A percentile compares a stretch with the other conserved stretches of the same genome.
Evolutionary conservation across 92 coral and sea anemone genomes (phyloP).

Genomic region (Bergia puertoricense): DNA sequence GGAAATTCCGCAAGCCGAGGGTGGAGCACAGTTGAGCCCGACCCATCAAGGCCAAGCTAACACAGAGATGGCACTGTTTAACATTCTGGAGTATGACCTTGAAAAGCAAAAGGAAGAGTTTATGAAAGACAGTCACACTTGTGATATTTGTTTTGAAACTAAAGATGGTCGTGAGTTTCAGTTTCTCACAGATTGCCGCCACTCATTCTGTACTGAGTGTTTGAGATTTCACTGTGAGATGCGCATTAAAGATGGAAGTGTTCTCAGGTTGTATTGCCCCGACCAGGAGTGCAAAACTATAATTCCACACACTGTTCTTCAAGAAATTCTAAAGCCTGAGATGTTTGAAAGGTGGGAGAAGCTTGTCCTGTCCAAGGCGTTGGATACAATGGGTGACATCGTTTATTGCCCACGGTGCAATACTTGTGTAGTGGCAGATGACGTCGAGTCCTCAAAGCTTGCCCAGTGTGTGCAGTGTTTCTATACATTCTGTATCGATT

Average conservation of each 20-base stretch:
- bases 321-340: slow-evolving; percentile 69
- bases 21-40: background rate
- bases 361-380: slow-evolving; percentile 73
- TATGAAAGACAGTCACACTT: slow-evolving; percentile 65
- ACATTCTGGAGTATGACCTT: slow-evolving; percentile 83
- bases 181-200: slow-evolving; percentile 81
- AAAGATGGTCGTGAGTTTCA: slow-evolving; percentile 78
- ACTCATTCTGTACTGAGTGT: slow-evolving; percentile 87
- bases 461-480: slow-evolving; percentile 86
- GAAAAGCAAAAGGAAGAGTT: slow-evolving; percentile 69
- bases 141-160: slow-evolving; percentile 89
- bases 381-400: slow-evolving; percentile 86
- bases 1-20: background rate
- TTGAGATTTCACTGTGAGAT: slow-evolving; percentile 76
- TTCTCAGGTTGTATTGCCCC: slow-evolving; percentile 76
- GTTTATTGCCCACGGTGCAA: slow-evolving; percentile 95
- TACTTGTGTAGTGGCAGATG: slow-evolving; percentile 80
- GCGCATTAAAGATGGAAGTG: slow-evolving; percentile 83
- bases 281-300: slow-evolving; percentile 66
- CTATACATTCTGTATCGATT: slow-evolving; percentile 91
- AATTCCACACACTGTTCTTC: slow-evolving; percentile 75
- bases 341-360: slow-evolving; percentile 84
- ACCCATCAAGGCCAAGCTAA: slow-evolving; percentile 18
- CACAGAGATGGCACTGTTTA: slow-evolving; percentile 65
- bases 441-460: slow-evolving; percentile 75